Percentiles rank a stretch among this genome's conserved stretches.
Conservation (phyloP, 2,888 invertebrate species). For the Pammene aurita region DNA sequence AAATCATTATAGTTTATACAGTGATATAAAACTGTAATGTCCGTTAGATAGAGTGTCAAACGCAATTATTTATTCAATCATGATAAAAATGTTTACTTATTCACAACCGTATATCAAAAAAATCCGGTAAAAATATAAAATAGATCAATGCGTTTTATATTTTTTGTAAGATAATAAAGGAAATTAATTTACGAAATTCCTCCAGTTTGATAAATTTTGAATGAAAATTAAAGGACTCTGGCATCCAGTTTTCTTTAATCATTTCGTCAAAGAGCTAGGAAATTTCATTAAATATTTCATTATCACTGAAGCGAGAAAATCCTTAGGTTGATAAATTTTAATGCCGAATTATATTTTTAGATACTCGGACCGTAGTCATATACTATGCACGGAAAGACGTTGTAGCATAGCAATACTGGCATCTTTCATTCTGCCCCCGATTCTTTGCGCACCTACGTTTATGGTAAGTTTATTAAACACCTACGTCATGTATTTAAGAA, state of each 20-base stretch:
- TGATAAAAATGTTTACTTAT: too few relatives aligned
- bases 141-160: too few relatives aligned
- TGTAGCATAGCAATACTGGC: constrained; percentile 90
- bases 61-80: too few relatives aligned
- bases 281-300: constrained; percentile 28
- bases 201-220: neutral
- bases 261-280: constrained; percentile 21
- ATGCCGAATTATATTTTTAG: constrained; percentile 68
- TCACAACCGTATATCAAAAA: too few relatives aligned
- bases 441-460: constrained; percentile 93
- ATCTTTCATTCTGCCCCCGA: constrained; percentile 89
- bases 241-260: constrained; percentile 6
- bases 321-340: constrained; percentile 13
- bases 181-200: neutral
- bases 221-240: constrained; percentile 8
- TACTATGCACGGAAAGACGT: constrained; percentile 89
- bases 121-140: too few relatives aligned
- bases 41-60: too few relatives aligned
- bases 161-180: too few relatives aligned
- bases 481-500: too few relatives aligned
- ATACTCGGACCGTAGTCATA: constrained; percentile 89
- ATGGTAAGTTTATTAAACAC: constrained; percentile 72
- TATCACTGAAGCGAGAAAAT: constrained; percentile 4
- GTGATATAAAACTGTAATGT: too few relatives aligned
- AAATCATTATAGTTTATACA: too few relatives aligned